Evolutionary conservation across 1,140 invertebrate genomes (phyloP).

Genomic region (Hetaerina americana): DNA sequence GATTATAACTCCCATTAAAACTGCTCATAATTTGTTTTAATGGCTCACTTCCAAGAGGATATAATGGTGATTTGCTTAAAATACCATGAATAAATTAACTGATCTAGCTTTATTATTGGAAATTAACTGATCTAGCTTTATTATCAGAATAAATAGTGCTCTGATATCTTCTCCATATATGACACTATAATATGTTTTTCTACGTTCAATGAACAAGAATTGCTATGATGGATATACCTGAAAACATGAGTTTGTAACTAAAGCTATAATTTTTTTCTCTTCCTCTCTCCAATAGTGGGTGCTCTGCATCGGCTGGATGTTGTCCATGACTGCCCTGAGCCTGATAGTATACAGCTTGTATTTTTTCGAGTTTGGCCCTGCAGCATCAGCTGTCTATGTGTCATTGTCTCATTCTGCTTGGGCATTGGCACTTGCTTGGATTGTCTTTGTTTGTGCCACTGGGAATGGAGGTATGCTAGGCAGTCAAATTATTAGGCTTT

Average conservation of each 20-base stretch:
- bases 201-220: no score
- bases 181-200: no score
- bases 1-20: no score
- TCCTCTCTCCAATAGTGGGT: conserved; percentile 40
- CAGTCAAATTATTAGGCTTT: background rate
- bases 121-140: no score
- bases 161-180: no score
- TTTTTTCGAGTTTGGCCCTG: conserved; percentile 41
- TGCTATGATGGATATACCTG: no score
- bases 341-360: conserved; percentile 28
- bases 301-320: conserved; percentile 21
- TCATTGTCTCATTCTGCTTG: conserved; percentile 72
- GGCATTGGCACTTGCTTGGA: conserved; percentile 70
- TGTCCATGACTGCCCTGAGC: conserved; percentile 21
- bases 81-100: no score
- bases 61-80: no score
- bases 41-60: no score
- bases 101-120: no score
- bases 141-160: no score
- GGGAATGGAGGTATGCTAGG: conserved; percentile 49
- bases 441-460: conserved; percentile 75
- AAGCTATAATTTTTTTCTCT: conserved; percentile 30
- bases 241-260: background rate
- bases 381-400: conserved; percentile 62
- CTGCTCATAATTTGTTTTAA: no score